Evolutionary conservation across 2,113 vertebrate genomes (phyloP).

Genomic region (Xiphias gladius): DNA sequence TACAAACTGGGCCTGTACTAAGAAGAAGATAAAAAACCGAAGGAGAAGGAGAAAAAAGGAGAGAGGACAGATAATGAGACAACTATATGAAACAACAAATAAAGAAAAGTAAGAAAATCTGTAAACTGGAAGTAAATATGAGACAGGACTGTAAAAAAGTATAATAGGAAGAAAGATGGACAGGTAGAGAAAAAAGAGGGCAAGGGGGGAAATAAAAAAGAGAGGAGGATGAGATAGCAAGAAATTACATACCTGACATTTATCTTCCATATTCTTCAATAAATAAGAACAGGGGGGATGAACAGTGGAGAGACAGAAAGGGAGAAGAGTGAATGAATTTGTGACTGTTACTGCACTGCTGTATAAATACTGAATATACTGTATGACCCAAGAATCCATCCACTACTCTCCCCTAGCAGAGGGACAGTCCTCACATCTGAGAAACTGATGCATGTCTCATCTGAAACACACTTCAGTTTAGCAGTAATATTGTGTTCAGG

Average conservation of each 20-base stretch:
- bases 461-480: not conserved
- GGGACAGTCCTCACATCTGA: not conserved
- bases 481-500: not conserved
- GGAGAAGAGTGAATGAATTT: conserved; percentile 45
- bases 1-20: conserved; percentile 18
- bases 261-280: conserved; percentile 75
- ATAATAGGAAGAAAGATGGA: not conserved
- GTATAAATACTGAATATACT: conserved; percentile 59
- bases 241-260: conserved; percentile 65
- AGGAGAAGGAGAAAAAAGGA: not conserved
- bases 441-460: not conserved
- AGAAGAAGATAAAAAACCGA: not conserved
- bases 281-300: conserved; percentile 59
- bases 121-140: not conserved
- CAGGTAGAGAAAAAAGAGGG: not conserved
- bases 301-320: conserved; percentile 26
- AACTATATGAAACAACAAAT: not conserved
- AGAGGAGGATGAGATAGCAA: conserved; percentile 11
- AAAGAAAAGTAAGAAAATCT: not conserved
- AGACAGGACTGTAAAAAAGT: not conserved
- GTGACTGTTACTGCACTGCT: conserved; percentile 31
- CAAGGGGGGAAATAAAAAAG: not conserved
- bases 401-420: not conserved
- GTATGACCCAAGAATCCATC: conserved; percentile 14
- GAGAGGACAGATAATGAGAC: not conserved